Base-by-base conservation (phyloP, 2,797 vertebrate species). In the Gymnocypris eckloni region DNA sequence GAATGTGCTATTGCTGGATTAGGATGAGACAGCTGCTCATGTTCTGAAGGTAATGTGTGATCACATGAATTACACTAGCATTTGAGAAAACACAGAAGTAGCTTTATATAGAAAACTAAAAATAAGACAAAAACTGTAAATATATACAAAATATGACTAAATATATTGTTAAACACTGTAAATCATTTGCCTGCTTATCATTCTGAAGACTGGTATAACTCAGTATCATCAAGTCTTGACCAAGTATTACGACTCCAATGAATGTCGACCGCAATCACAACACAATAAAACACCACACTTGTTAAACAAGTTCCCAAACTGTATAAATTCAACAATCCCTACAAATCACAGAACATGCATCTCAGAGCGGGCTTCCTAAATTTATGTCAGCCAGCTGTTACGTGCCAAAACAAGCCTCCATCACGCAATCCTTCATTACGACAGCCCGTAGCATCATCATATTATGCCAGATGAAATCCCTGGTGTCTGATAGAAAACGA, bases 331-430 rank as follows among this genome's bases (percentile, higher is more conserved):
- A 25, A 67, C 72, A 76, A 79, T 61, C 39, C 25, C 45, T 54
- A 61, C 37, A 79, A 79, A 71, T 39, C 9, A 0, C 39, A 9
- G 41, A 64, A 85, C 66, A 71, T 18, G 64, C 64, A 45, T 79
- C 75, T 79, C 0, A 41, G 4, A 64, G 54, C 3, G 1, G 12
- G 54, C 50, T 37, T 80, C 28, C 67, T 73, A 72, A 48, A 73
- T 80, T 72, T 45, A 79, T 85, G 77, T 85, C 84, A 79, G 77
- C 84, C 84, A 85, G 84, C 84, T 80, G 84, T 64, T 80, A n/a
- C 15, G 2, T 72, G 77, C 66, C 77, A 80, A 79, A 80, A 79
- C 67, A 85, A 80, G 54, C 28, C 54, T 80, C 7, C 56, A 64
- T 80, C 76, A 61, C 12, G 18, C 28, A 64, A 80, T 64, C 67